Evolutionary conservation across 2,113 vertebrate species (phyloP).

Genomic region (Dipodomys ordii): DNA sequence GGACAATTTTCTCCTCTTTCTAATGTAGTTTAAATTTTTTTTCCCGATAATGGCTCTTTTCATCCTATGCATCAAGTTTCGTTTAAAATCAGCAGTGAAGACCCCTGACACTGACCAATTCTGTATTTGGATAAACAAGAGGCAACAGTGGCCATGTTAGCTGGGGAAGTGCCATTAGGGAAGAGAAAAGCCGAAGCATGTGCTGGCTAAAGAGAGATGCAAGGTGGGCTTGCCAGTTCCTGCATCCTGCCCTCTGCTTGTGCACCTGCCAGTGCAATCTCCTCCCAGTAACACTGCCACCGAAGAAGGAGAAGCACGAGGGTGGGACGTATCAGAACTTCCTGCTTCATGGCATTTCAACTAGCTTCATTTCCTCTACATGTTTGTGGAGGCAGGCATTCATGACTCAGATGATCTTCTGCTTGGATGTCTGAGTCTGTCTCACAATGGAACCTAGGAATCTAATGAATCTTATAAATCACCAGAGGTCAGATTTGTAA

Average conservation of each 20-base stretch:
- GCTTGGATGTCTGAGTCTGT: background rate
- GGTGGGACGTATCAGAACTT: background rate
- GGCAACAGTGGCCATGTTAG: conserved; percentile 79
- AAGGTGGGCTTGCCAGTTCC: rapidly evolving
- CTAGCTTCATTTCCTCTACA: background rate
- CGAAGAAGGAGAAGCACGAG: background rate
- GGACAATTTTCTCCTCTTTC: conserved; percentile 75
- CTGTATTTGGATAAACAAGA: conserved; percentile 79
- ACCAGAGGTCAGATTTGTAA: background rate
- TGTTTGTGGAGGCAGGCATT: background rate
- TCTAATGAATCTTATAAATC: background rate
- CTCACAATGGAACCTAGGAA: background rate
- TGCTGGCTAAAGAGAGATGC: background rate
- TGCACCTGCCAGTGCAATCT: background rate
- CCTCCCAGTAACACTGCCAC: background rate
- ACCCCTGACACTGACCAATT: conserved; percentile 75
- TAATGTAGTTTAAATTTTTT: conserved; percentile 75
- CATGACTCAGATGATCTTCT: background rate
- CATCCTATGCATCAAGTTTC: conserved; percentile 83
- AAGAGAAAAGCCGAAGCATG: conserved; percentile 35
- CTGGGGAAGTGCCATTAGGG: conserved; percentile 48
- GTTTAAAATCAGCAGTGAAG: conserved; percentile 83
- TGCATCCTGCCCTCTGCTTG: rapidly evolving
- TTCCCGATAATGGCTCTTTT: conserved; percentile 83
- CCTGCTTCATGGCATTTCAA: background rate